These are phyloP conservation scores for Oxycera nigricornis DNA, from an alignment of 2,888 invertebrate species.

Conservation along the genomic window DNA sequence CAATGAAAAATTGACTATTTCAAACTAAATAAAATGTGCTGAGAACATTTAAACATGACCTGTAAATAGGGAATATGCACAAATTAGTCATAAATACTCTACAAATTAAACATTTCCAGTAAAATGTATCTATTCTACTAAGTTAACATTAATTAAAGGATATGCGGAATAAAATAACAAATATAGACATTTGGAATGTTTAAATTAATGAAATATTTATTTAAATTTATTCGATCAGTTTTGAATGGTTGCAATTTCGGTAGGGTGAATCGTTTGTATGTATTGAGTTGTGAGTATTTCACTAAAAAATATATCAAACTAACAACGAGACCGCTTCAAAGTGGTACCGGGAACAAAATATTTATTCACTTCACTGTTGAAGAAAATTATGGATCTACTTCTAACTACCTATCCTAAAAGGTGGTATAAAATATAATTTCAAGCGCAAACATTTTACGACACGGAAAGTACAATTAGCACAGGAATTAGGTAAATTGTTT, in stretches of 20 bases:
- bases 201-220: neutral
- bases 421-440: no score
- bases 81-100: neutral
- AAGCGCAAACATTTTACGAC: no score
- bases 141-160: neutral
- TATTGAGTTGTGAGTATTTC: neutral
- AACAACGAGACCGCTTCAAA: no score
- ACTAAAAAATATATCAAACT: neutral
- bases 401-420: no score
- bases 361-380: no score
- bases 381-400: no score
- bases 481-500: no score
- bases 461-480: no score
- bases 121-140: neutral
- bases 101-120: neutral
- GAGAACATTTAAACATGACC: slow-evolving; percentile 6
- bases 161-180: slow-evolving; percentile 1
- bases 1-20: neutral
- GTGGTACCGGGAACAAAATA: no score
- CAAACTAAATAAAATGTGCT: neutral
- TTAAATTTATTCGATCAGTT: neutral
- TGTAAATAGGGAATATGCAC: neutral
- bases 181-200: neutral
- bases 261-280: no score
- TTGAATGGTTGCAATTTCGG: no score